Percentiles rank a stretch among this genome's conserved stretches.
Evolutionary conservation across 2,797 vertebrate species (phyloP).

Genomic region (Hydrolagus colliei): DNA sequence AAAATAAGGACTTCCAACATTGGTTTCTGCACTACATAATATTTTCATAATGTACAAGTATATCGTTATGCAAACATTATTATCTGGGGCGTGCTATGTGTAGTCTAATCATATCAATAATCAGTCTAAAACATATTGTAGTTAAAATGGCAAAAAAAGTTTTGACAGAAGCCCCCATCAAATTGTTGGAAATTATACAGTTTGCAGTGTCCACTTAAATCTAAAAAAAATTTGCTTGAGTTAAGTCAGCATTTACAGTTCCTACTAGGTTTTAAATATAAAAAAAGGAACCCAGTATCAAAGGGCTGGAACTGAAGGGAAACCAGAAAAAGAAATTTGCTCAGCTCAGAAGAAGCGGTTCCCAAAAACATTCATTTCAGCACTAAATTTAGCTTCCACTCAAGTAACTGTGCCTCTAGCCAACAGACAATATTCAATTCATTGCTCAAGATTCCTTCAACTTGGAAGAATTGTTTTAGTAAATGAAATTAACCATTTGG

Average conservation of each 20-base stretch:
- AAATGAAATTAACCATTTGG: too few species aligned
- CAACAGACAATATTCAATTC: not conserved
- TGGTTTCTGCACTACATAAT: too few species aligned
- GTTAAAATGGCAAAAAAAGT: too few species aligned
- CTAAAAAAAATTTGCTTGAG: not conserved
- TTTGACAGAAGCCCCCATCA: not conserved
- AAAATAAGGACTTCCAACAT: too few species aligned
- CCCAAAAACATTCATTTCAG: not conserved
- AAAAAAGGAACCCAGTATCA: not conserved
- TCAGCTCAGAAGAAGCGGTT: not conserved
- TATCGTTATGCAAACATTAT: too few species aligned
- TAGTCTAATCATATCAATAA: too few species aligned
- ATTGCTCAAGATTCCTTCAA: not conserved
- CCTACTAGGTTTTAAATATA: not conserved
- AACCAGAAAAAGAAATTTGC: not conserved
- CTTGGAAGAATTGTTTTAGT: not conserved
- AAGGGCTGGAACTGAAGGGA: not conserved
- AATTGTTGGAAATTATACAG: not conserved
- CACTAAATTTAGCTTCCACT: constrained; percentile 16
- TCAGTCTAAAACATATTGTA: too few species aligned
- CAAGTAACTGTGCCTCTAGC: not conserved
- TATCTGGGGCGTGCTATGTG: too few species aligned
- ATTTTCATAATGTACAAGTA: too few species aligned
- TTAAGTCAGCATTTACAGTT: not conserved
- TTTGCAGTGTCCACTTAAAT: not conserved